Conservation (phyloP, 2,797 vertebrate genomes). For the Glyptemys insculpta region DNA sequence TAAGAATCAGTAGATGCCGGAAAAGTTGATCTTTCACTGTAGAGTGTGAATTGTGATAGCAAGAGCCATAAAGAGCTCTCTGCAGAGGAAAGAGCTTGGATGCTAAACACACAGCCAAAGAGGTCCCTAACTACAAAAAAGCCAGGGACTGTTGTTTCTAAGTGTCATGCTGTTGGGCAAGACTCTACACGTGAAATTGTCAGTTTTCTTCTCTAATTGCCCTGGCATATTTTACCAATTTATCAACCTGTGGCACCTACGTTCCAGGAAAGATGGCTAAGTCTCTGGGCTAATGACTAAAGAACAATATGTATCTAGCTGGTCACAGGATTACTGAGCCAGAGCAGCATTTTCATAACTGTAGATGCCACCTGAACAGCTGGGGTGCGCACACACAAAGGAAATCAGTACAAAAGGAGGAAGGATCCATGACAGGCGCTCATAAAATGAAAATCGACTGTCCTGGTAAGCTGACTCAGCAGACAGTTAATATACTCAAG, state of each 20-base stretch:
- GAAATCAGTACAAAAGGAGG: neutral
- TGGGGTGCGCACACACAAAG: neutral
- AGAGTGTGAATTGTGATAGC: neutral
- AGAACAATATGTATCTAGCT: neutral
- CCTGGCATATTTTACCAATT: neutral
- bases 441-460: neutral
- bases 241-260: neutral
- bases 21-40: neutral
- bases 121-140: neutral
- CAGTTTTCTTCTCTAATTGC: neutral
- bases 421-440: neutral
- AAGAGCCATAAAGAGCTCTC: neutral
- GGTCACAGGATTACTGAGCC: neutral
- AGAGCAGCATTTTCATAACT: neutral
- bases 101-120: neutral
- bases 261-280: neutral
- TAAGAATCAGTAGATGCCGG: neutral
- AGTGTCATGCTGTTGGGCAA: neutral
- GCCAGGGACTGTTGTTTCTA: neutral
- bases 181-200: neutral
- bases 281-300: neutral
- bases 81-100: neutral
- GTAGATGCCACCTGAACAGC: neutral
- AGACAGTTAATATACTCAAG: neutral
- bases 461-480: neutral